A percentile compares a stretch with the other conserved stretches of the same genome.
Evolutionary conservation across 2,888 invertebrate genomes (phyloP).

Genomic region (Lasioglossum morio): DNA sequence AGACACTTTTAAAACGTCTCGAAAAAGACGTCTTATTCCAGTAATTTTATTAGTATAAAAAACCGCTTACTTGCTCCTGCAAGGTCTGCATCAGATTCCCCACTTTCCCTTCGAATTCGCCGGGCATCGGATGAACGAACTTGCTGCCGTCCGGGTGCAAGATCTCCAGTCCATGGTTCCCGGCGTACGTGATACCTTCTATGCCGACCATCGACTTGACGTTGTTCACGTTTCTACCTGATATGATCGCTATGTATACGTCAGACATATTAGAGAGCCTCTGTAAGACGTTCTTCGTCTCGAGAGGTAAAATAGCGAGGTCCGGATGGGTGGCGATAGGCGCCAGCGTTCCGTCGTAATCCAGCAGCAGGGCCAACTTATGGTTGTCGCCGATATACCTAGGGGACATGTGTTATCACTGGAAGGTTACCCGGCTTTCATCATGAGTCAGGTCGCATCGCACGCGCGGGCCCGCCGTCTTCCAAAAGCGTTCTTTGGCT

Average conservation of each 20-base stretch:
- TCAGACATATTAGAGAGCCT: constrained; percentile 93
- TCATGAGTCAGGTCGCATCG: constrained; percentile 80
- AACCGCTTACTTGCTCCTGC: constrained; percentile 90
- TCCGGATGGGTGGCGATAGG: constrained; percentile 96
- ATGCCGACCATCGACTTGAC: constrained; percentile 96
- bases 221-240: constrained; percentile 94
- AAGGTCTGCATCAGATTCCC: constrained; percentile 91
- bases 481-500: constrained; percentile 61
- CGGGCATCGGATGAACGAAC: constrained; percentile 96
- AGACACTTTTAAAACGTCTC: no score
- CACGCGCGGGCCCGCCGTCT: constrained; percentile 80
- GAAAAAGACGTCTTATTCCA: no score
- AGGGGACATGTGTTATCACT: constrained; percentile 81
- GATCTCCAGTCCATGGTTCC: constrained; percentile 95
- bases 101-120: constrained; percentile 92
- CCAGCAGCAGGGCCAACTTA: constrained; percentile 92
- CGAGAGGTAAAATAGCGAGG: constrained; percentile 93
- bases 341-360: constrained; percentile 95
- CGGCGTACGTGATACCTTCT: constrained; percentile 95
- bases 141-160: constrained; percentile 95
- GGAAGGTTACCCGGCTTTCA: constrained; percentile 82
- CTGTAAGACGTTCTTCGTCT: constrained; percentile 93
- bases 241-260: constrained; percentile 94
- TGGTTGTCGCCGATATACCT: constrained; percentile 95
- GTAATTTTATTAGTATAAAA: not conserved